Evolutionary conservation across 2,888 invertebrate genomes (phyloP).

Genomic region (Dasysyrphus albostriatus): DNA sequence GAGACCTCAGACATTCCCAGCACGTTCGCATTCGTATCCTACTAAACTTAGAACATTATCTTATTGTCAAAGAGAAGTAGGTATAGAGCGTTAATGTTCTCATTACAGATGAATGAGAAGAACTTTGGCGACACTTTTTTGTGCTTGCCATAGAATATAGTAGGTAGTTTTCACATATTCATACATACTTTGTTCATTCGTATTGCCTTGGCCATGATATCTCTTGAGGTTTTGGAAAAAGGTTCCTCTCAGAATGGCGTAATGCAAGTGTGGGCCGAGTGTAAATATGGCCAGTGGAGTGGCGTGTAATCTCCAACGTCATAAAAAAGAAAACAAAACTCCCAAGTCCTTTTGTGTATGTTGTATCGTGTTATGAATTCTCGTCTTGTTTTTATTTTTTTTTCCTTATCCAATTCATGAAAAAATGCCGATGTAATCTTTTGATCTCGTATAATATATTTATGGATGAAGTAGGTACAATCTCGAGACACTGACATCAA

Average conservation of each 20-base stretch:
- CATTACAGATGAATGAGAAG: conserved; percentile 71
- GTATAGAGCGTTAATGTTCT: conserved; percentile 64
- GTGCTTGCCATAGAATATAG: neutral
- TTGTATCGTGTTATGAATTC: conserved; percentile 43
- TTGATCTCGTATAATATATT: conserved; percentile 51
- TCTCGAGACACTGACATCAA: conserved; percentile 42
- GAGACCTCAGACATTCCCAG: conserved; percentile 8
- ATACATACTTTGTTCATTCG: neutral
- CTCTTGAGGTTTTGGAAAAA: conserved; percentile 12
- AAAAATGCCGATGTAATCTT: conserved; percentile 60
- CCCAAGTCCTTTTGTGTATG: conserved; percentile 59
- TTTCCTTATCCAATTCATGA: conserved; percentile 47
- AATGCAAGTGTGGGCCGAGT: conserved; percentile 4
- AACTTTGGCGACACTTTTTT: conserved; percentile 72
- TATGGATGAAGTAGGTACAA: conserved; percentile 37
- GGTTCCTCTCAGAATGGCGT: neutral
- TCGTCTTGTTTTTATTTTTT: conserved; percentile 23
- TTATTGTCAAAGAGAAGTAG: neutral
- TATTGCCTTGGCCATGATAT: neutral
- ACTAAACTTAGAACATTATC: conserved; percentile 4
- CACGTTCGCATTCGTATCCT: conserved; percentile 11
- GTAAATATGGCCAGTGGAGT: neutral
- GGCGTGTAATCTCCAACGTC: conserved; percentile 9
- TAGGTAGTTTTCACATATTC: conserved; percentile 6
- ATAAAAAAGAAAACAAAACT: conserved; percentile 15